Percentiles rank a stretch among this genome's conserved stretches.
Evolutionary conservation across 1,140 invertebrate species (phyloP).

Genomic region (Drosophila pachea): DNA sequence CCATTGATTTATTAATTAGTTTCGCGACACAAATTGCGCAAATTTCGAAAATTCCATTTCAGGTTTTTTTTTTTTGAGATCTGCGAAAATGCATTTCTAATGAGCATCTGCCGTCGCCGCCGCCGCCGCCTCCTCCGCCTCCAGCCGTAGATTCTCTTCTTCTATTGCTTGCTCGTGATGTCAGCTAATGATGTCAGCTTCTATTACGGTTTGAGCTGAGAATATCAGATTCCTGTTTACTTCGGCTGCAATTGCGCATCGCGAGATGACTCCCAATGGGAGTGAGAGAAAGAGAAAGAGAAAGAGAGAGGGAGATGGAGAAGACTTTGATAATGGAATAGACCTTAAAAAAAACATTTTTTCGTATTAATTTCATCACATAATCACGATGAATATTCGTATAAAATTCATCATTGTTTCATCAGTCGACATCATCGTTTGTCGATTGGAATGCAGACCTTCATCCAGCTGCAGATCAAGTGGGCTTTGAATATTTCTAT

Average conservation of each 20-base stretch:
- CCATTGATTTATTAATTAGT: constrained; percentile 63
- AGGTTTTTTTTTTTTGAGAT: constrained; percentile 33
- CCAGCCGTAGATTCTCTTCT: too few relatives aligned
- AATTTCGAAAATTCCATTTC: constrained; percentile 26
- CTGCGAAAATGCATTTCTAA: constrained; percentile 70
- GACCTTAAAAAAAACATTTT: too few relatives aligned
- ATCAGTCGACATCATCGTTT: neutral
- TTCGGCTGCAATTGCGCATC: constrained; percentile 45
- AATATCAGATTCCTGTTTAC: constrained; percentile 16
- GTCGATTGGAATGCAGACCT: neutral
- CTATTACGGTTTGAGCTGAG: constrained; percentile 22
- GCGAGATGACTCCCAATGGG: too few relatives aligned
- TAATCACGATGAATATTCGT: too few relatives aligned
- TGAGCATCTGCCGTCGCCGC: constrained; percentile 26
- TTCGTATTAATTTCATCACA: too few relatives aligned
- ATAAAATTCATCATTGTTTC: too few relatives aligned
- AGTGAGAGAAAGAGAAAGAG: too few relatives aligned
- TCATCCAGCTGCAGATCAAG: neutral
- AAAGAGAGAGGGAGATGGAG: too few relatives aligned
- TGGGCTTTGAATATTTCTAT: neutral
- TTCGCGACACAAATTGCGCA: constrained; percentile 28
- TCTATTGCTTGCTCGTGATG: constrained; percentile 43
- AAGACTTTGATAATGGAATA: too few relatives aligned
- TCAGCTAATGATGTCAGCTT: constrained; percentile 65
- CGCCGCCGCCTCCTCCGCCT: too few relatives aligned